Percentiles rank a stretch among this genome's conserved stretches.
Evolutionary conservation across 2,113 vertebrate genomes (phyloP).

Genomic region (Salvator merianae): DNA sequence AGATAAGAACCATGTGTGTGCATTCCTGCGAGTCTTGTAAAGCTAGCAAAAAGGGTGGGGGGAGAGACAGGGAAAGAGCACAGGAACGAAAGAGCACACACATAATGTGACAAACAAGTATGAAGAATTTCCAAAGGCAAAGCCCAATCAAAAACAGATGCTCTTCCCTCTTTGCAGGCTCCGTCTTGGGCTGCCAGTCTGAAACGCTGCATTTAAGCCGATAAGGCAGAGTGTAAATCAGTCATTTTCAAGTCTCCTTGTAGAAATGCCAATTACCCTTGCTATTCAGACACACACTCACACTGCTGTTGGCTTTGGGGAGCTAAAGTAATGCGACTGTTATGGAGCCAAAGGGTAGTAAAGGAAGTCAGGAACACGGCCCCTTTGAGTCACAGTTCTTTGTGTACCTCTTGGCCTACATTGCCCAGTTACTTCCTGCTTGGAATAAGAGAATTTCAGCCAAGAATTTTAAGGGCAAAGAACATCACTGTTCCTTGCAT

Average conservation of each 20-base stretch:
- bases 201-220: not conserved
- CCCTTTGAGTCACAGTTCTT: not conserved
- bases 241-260: not conserved
- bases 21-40: constrained; percentile 70
- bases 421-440: not conserved
- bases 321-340: not conserved
- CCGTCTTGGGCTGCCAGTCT: constrained; percentile 25
- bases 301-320: not conserved
- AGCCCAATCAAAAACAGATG: constrained; percentile 68
- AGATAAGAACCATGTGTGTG: constrained; percentile 75
- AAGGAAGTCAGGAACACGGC: not conserved
- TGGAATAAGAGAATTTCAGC: not conserved
- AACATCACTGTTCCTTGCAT: not conserved
- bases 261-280: not conserved
- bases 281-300: rapidly evolving
- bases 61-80: not conserved
- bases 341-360: not conserved
- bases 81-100: not conserved
- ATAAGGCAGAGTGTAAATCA: not conserved
- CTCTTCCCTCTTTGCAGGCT: not conserved
- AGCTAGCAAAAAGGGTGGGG: constrained; percentile 24
- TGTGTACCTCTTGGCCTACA: not conserved
- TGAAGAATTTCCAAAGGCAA: constrained; percentile 56
- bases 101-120: constrained; percentile 58
- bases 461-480: constrained; percentile 7